Base-by-base conservation (phyloP, 2,888 invertebrate species). In the Leucoma salicis region DNA sequence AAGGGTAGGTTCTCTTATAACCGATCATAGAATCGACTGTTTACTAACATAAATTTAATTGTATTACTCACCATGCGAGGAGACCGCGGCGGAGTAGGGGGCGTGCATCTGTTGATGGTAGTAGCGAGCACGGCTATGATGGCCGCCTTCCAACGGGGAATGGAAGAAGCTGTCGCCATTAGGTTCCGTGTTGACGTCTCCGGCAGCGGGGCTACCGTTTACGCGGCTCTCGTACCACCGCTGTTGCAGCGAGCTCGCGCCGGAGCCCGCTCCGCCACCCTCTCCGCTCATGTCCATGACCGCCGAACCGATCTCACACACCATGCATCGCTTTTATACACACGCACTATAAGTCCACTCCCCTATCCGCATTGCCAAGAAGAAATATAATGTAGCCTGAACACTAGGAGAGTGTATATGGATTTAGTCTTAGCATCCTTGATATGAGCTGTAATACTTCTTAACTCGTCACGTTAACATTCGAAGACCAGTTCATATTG, bases 101-200 rank as follows among this genome's bases (percentile, higher is more conserved):
- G 85, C 85, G 74, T 91, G 91, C 89, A 91, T 90, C 65, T 90
- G 90, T 70, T 90, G 90, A 63, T 91, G 91, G 82, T 91, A 91
- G 80, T 91, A 91, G 46, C 91, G 84, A 55, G 90, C 88, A 69
- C 90, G 81, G 71, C 89, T 84, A 70, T 90, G 86, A 70, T 90
- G 89, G 70, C 82, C 91, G 81, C 86, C 87, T 69, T 89, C 91
- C 55, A 82, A 82, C 78, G 84, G 89, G 69, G 79, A 91, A 81
- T 86, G 91, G 89, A 82, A 91, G 88, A 90, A 90, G 59, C 82
- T 85, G 61, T 88, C 82, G 70, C 91, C 83, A 78, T 89, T 84
- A 78, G 90, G 70, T 74, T 90, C 85, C 72, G 91, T 71, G 85
- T 70, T 74, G 70, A 76, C 83, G 72, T 86, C 88, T 46, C 73